Conservation (phyloP, 2,888 invertebrate genomes). For the Spilosoma lubricipeda region DNA sequence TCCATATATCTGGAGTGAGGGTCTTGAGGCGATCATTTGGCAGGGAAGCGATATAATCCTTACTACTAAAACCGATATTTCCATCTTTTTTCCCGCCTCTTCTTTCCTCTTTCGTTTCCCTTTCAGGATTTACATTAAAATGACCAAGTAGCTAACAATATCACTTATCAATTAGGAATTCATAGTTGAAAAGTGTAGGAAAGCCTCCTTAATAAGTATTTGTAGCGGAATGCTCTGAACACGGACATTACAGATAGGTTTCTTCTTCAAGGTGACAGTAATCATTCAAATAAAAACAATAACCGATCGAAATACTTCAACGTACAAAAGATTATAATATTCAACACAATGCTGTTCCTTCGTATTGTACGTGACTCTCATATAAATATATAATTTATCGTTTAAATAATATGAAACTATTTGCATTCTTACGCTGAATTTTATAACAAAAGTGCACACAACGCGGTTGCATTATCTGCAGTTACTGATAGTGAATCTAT, state of each 20-base stretch:
- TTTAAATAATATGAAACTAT: neutral
- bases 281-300: neutral
- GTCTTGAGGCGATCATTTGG: too few relatives aligned
- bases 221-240: neutral
- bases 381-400: slow-evolving; percentile 6
- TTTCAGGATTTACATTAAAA: too few relatives aligned
- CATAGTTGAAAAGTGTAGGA: too few relatives aligned
- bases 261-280: neutral
- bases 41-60: too few relatives aligned
- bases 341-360: slow-evolving; percentile 3
- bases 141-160: too few relatives aligned
- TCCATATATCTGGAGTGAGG: too few relatives aligned
- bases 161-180: too few relatives aligned
- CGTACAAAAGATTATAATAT: slow-evolving; percentile 3
- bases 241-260: neutral
- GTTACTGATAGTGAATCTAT: neutral
- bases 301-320: slow-evolving; percentile 2
- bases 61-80: too few relatives aligned
- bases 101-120: too few relatives aligned
- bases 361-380: slow-evolving; percentile 3
- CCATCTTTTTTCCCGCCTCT: too few relatives aligned
- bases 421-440: neutral
- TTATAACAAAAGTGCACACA: neutral
- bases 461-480: neutral
- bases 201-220: neutral